These are phyloP conservation scores for Zygogramma bicolorata DNA, from an alignment of 2,888 invertebrate genomes.

Conservation along the genomic window DNA sequence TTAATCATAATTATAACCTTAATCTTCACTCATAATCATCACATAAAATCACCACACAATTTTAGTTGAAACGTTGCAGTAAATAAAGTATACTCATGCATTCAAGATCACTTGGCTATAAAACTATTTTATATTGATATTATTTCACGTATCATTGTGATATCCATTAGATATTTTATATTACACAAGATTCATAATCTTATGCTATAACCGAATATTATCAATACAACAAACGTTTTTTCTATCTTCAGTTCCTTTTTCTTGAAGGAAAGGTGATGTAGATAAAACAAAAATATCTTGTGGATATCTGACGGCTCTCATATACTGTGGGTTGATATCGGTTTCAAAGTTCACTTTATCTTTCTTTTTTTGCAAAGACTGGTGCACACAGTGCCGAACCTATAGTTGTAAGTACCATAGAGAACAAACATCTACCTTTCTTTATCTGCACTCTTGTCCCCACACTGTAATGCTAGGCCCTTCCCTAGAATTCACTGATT, in stretches of 20 bases:
- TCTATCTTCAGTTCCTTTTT: no score
- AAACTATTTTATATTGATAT: background rate
- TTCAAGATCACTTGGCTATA: no score
- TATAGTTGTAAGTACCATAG: constrained; percentile 89
- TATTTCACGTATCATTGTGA: background rate
- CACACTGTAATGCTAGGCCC: constrained; percentile 6
- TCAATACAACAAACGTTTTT: no score
- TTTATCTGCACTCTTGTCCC: constrained; percentile 22
- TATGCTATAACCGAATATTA: no score
- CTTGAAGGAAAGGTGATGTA: no score
- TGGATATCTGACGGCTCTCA: background rate
- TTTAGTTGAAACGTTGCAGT: no score
- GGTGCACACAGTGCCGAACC: constrained; percentile 92
- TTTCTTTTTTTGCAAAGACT: constrained; percentile 72
- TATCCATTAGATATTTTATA: background rate
- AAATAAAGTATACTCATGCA: no score
- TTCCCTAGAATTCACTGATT: background rate
- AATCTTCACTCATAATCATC: no score
- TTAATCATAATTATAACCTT: no score
- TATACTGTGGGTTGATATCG: background rate
- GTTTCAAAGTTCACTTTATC: constrained; percentile 37
- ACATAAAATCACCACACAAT: no score
- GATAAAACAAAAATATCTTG: background rate
- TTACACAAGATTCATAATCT: background rate
- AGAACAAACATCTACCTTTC: constrained; percentile 6